A percentile compares a stretch with the other conserved stretches of the same genome.
phyloP scores from a whole-genome alignment of 1,140 invertebrate genomes.

The Nephila pilipes region DNA sequence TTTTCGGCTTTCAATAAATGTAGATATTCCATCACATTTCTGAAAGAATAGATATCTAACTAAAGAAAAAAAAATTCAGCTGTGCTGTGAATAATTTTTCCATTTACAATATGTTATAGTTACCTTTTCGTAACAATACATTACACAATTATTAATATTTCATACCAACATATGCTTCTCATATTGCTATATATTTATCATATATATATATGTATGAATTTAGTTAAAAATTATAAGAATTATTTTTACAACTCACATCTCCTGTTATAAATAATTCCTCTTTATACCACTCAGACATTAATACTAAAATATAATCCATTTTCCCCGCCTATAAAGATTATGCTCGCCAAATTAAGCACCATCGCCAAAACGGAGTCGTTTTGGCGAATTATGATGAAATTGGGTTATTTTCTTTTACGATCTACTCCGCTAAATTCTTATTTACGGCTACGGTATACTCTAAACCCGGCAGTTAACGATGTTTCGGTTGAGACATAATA shows the following conservation, averaged over 20 bases:
- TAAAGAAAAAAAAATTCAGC: too few species aligned
- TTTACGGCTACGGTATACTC: constrained; percentile 54
- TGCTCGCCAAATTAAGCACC: constrained; percentile 37
- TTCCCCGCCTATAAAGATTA: constrained; percentile 54
- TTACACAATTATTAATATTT: too few species aligned
- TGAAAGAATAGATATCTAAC: too few species aligned
- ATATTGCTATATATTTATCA: too few species aligned
- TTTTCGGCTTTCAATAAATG: too few species aligned
- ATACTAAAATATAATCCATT: neutral
- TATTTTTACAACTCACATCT: neutral
- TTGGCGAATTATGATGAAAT: constrained; percentile 62
- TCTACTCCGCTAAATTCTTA: constrained; percentile 57
- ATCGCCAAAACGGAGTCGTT: constrained; percentile 54
- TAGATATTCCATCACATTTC: too few species aligned
- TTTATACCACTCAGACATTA: neutral
- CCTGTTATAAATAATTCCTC: neutral
- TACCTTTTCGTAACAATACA: too few species aligned
- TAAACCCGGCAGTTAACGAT: constrained; percentile 44
- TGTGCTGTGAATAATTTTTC: too few species aligned
- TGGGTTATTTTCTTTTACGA: constrained; percentile 59
- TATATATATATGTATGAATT: too few species aligned
- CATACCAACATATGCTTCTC: too few species aligned
- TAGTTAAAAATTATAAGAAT: too few species aligned
- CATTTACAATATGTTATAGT: too few species aligned
- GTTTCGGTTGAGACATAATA: neutral